A percentile compares a stretch with the other conserved stretches of the same genome.
These are phyloP conservation scores for Drosophila algonquin DNA, from an alignment of 2,888 invertebrate species.

Conservation along the genomic window DNA sequence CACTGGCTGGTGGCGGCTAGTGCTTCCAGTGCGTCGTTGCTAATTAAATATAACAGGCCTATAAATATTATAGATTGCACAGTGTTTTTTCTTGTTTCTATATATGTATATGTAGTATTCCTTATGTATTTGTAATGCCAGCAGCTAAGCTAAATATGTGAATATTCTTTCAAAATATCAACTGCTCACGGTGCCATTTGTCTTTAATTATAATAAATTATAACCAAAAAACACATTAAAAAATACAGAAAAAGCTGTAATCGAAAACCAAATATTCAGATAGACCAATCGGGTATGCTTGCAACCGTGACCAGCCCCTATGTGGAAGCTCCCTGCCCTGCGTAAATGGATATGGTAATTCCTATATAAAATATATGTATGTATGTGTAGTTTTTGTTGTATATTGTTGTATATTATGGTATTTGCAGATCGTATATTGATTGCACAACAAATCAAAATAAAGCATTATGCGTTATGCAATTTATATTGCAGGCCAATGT, in stretches of 20 bases:
- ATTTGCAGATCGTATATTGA: conserved; percentile 34
- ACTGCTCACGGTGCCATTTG: conserved; percentile 5
- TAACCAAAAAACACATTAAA: no score
- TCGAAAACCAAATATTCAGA: neutral
- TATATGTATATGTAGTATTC: conserved; percentile 23
- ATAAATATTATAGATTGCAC: conserved; percentile 51
- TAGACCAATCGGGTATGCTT: neutral
- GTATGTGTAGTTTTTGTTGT: conserved; percentile 10
- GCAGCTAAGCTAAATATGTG: conserved; percentile 54
- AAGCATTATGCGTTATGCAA: conserved; percentile 65
- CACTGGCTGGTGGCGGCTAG: neutral
- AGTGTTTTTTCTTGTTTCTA: conserved; percentile 21
- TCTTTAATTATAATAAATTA: neutral
- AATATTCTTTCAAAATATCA: conserved; percentile 64
- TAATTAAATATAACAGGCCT: conserved; percentile 53
- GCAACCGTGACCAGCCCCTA: neutral
- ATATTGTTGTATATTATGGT: conserved; percentile 37
- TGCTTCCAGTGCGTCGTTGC: conserved; percentile 55
- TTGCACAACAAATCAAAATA: conserved; percentile 64
- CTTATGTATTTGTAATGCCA: conserved; percentile 46
- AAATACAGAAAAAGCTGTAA: no score
- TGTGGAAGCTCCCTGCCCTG: conserved; percentile 5
- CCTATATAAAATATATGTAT: conserved; percentile 55
- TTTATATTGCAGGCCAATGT: conserved; percentile 77
- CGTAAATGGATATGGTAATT: conserved; percentile 32